Evolutionary conservation across 1,140 invertebrate species (phyloP).

Genomic region (Diabrotica undecimpunctata): DNA sequence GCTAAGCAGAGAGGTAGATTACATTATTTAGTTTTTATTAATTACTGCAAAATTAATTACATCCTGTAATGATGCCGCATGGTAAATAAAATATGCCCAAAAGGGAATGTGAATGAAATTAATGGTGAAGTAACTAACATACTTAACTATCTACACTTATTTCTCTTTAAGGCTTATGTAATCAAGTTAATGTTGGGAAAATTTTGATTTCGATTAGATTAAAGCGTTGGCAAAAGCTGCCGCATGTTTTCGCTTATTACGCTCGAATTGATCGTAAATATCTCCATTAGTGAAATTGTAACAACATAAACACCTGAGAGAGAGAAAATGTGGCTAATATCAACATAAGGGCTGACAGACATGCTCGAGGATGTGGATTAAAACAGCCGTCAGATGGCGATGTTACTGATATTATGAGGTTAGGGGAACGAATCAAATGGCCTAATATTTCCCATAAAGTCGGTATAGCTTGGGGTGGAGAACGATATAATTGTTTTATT

Average conservation of each 20-base stretch:
- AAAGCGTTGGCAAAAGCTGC: neutral
- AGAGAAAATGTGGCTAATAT: slow-evolving; percentile 12
- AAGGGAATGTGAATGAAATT: too few relatives aligned
- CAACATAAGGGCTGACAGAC: slow-evolving; percentile 6
- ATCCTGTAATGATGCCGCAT: too few relatives aligned
- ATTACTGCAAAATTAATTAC: too few relatives aligned
- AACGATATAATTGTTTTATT: too few relatives aligned
- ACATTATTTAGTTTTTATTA: too few relatives aligned
- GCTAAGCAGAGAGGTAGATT: too few relatives aligned
- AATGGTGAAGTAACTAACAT: too few relatives aligned
- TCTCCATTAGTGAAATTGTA: slow-evolving; percentile 19
- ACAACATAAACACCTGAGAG: slow-evolving; percentile 21
- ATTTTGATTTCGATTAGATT: slow-evolving; percentile 7
- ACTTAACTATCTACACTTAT: too few relatives aligned
- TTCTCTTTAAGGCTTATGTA: too few relatives aligned
- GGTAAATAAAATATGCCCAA: too few relatives aligned
- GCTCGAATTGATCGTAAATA: slow-evolving; percentile 9
- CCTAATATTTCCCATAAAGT: too few relatives aligned
- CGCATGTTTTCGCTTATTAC: slow-evolving; percentile 13
- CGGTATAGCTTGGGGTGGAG: too few relatives aligned
- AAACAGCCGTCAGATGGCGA: slow-evolving; percentile 9
- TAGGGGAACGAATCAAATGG: neutral
- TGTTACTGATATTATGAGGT: slow-evolving; percentile 6
- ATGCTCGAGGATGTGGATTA: slow-evolving; percentile 5
- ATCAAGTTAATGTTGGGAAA: neutral